These are phyloP conservation scores for Corapipo altera DNA, from an alignment of 2,113 vertebrate species.

Conservation along the genomic window DNA sequence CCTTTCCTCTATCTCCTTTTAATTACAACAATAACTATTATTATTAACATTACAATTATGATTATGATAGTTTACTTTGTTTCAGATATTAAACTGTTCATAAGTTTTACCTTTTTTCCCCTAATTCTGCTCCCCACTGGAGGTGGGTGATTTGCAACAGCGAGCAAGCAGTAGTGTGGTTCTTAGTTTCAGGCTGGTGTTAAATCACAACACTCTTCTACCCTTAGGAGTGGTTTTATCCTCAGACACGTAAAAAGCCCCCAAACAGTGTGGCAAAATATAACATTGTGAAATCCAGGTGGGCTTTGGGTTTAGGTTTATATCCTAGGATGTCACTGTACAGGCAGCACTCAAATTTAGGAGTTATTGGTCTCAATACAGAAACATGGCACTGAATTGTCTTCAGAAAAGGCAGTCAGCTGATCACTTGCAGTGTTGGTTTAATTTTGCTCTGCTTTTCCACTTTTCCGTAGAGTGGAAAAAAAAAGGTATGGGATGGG, in stretches of 20 bases:
- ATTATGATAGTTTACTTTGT: background rate
- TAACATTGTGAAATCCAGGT: background rate
- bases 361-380: background rate
- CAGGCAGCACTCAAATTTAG: background rate
- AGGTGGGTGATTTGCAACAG: rapidly evolving
- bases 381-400: background rate
- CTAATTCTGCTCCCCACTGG: background rate
- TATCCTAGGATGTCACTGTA: background rate
- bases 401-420: background rate
- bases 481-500: background rate
- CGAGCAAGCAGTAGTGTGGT: background rate
- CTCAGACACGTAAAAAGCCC: background rate
- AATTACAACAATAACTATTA: background rate
- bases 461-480: background rate
- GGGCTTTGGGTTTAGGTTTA: background rate
- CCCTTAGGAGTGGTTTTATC: background rate
- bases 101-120: background rate
- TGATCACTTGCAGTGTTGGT: background rate
- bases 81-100: background rate
- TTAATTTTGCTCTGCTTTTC: background rate
- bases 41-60: background rate
- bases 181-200: background rate
- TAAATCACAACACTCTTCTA: background rate
- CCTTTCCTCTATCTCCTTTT: background rate
- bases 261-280: background rate